Evolutionary conservation across 2,797 vertebrate species (phyloP).

Genomic region (Danio choprae): DNA sequence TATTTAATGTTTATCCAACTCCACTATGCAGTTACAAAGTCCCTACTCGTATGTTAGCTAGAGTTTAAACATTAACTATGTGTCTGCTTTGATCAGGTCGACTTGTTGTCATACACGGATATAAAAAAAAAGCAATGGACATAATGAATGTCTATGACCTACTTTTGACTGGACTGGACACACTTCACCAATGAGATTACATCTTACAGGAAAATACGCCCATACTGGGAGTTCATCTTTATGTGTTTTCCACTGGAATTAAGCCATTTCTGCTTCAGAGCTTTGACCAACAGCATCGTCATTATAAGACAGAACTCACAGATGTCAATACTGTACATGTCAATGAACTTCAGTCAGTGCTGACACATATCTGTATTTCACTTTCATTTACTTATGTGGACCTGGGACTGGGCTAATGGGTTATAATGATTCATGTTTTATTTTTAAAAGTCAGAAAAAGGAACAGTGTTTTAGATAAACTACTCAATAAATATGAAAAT

Average conservation of each 20-base stretch:
- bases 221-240: slow-evolving; percentile 45
- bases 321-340: slow-evolving; percentile 3
- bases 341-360: not conserved
- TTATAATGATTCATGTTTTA: too few relatives aligned
- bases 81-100: not conserved
- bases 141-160: slow-evolving; percentile 66
- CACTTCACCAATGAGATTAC: slow-evolving; percentile 51
- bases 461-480: not conserved
- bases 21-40: not conserved
- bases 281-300: slow-evolving; percentile 23
- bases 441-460: too few relatives aligned
- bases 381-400: not conserved
- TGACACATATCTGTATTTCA: not conserved
- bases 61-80: slow-evolving; percentile 11
- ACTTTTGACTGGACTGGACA: slow-evolving; percentile 65
- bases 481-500: slow-evolving; percentile 6
- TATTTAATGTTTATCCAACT: not conserved
- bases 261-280: slow-evolving; percentile 12
- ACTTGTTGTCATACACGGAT: slow-evolving; percentile 33
- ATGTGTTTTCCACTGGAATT: slow-evolving; percentile 35
- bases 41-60: not conserved
- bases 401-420: not conserved
- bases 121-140: slow-evolving; percentile 65
- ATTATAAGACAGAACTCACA: not conserved
- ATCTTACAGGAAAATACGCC: slow-evolving; percentile 55